Conservation (phyloP, 2,797 vertebrate species). For the Gobionotothen gibberifrons region DNA sequence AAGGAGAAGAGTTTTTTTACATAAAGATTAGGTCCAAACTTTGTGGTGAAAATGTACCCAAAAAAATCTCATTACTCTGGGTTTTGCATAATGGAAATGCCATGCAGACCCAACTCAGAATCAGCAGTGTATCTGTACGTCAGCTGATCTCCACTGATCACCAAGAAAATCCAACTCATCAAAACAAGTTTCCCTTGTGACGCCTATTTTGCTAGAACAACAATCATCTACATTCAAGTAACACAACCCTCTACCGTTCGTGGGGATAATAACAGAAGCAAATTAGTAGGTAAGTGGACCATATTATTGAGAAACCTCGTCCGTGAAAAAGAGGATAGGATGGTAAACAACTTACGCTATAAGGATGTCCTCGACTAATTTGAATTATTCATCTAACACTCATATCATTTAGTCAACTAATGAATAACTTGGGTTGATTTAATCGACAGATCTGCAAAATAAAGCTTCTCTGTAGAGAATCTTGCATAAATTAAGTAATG, state of each 20-base stretch:
- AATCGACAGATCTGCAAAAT: no score
- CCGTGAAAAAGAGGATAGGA: not conserved
- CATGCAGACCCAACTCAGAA: not conserved
- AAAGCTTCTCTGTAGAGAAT: no score
- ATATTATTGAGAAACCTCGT: not conserved
- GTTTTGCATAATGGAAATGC: not conserved
- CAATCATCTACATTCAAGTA: not conserved
- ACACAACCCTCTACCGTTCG: not conserved
- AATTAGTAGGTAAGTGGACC: not conserved
- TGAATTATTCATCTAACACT: no score
- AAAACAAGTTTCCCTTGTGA: not conserved
- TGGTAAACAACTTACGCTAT: not conserved
- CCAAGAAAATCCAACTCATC: not conserved
- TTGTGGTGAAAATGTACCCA: not conserved
- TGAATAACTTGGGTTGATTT: no score
- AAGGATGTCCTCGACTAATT: no score
- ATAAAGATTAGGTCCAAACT: not conserved
- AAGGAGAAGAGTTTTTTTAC: conserved; percentile 2
- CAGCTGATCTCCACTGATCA: not conserved
- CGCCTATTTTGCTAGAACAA: not conserved
- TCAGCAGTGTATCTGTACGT: not conserved
- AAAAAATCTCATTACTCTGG: not conserved
- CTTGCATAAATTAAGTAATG: no score
- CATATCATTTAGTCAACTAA: no score
- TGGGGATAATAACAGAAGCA: not conserved